Conservation (phyloP, 1,140 invertebrate genomes). For the Camponotus floridanus region DNA sequence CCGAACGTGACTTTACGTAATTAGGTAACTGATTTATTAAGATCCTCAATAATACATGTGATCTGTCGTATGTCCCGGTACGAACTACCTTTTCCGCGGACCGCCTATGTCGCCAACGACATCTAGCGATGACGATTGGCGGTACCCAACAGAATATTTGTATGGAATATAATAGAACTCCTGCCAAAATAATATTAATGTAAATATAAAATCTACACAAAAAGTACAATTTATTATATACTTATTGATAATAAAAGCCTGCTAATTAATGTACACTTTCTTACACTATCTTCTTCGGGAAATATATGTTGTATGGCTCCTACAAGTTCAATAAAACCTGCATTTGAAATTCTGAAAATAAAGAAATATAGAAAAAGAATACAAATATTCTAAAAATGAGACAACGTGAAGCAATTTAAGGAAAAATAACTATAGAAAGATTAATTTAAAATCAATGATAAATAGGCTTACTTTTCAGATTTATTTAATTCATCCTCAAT, state of each 20-base stretch:
- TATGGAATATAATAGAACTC: conserved; percentile 11
- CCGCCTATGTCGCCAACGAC: no score
- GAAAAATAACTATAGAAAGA: background rate
- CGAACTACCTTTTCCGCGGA: no score
- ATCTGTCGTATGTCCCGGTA: no score
- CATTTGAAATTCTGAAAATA: conserved; percentile 6
- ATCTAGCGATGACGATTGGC: no score
- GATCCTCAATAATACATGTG: no score
- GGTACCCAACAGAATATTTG: no score
- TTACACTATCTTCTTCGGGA: conserved; percentile 28
- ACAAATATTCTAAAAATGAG: background rate
- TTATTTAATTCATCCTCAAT: conserved; percentile 1
- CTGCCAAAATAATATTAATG: background rate
- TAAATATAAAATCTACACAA: background rate
- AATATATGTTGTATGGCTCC: background rate
- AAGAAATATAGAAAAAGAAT: background rate
- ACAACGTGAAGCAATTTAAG: background rate
- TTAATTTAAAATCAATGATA: background rate
- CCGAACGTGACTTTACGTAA: no score
- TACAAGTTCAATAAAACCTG: conserved; percentile 9
- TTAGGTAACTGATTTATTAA: no score
- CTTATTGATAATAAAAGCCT: background rate
- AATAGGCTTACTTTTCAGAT: conserved; percentile 5
- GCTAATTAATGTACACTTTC: background rate
- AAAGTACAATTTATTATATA: background rate